Conservation (phyloP, 2,113 vertebrate species). For the Mustela lutreola region DNA sequence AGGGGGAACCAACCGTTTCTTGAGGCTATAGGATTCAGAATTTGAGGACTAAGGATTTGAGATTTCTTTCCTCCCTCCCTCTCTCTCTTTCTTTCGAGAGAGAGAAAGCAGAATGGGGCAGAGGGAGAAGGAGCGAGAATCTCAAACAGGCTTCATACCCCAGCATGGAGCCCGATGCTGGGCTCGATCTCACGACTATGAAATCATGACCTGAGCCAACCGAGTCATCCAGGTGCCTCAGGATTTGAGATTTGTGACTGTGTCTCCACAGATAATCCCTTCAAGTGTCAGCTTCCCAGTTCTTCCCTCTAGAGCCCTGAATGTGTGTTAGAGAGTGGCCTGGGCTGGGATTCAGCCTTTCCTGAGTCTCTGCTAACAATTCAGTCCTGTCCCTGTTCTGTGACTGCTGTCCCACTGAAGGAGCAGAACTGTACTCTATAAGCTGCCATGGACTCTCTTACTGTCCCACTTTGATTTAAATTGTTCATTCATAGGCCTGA, state of each 20-base stretch:
- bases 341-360: background rate
- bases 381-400: background rate
- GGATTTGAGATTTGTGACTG: background rate
- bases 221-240: background rate
- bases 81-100: background rate
- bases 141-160: background rate
- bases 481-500: slow-evolving; percentile 13
- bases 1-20: background rate
- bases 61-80: no score
- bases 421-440: background rate
- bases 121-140: background rate
- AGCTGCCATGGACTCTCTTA: background rate
- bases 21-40: background rate
- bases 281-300: background rate
- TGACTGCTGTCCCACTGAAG: background rate
- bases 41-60: background rate
- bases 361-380: background rate
- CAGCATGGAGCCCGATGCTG: background rate
- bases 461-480: background rate
- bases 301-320: background rate
- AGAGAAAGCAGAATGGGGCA: background rate
- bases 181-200: background rate
- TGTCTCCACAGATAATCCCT: background rate
- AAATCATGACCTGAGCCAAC: background rate
- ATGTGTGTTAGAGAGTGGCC: background rate